Evolutionary conservation across 2,113 vertebrate species (phyloP).

Genomic region (Eidolon helvum): DNA sequence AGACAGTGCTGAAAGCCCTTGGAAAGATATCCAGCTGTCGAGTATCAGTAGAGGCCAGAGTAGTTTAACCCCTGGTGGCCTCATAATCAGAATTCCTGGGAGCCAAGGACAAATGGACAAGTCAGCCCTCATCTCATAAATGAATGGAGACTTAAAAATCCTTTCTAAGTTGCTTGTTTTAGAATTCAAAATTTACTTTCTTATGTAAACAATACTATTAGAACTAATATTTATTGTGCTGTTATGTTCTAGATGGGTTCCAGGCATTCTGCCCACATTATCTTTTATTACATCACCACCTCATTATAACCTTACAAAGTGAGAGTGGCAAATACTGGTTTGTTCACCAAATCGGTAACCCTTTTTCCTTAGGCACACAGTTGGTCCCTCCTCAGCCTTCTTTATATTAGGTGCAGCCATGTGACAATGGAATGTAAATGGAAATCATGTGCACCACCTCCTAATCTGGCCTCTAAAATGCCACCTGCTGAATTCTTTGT

Average conservation of each 20-base stretch:
- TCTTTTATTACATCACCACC: not conserved
- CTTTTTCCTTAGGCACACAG: not conserved
- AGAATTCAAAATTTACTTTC: slow-evolving; percentile 26
- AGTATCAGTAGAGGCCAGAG: not conserved
- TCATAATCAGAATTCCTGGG: not conserved
- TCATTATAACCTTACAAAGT: not conserved
- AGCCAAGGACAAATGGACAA: not conserved
- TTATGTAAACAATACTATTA: not conserved
- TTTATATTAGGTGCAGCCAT: not conserved
- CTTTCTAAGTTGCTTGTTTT: not conserved
- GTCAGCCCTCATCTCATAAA: not conserved
- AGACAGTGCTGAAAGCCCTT: not conserved
- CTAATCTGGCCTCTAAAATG: not conserved
- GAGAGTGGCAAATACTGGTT: not conserved
- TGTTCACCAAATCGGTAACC: not conserved
- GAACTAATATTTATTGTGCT: not conserved
- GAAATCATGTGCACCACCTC: not conserved
- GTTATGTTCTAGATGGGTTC: not conserved
- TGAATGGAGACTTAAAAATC: not conserved
- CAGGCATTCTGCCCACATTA: not conserved
- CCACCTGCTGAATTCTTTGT: not conserved
- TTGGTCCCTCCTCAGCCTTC: not conserved
- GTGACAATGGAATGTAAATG: not conserved
- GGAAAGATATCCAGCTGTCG: slow-evolving; percentile 50
- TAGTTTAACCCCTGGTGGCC: slow-evolving; percentile 17